phyloP scores from a whole-genome alignment of 2,888 invertebrate species.

The Argyresthia albistria region DNA sequence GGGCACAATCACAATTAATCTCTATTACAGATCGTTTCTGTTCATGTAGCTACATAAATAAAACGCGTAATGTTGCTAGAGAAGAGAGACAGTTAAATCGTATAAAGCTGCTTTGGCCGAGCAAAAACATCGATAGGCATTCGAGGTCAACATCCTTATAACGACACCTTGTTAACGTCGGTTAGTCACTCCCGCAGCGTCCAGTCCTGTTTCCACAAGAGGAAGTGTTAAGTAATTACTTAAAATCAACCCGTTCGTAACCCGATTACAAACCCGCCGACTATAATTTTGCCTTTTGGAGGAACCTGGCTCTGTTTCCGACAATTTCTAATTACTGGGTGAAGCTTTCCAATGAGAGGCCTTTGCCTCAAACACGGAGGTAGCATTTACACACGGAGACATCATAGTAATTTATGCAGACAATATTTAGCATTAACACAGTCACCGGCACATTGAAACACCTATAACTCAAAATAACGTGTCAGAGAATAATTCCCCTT shows the following conservation, averaged over 20 bases:
- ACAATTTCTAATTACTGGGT: neutral
- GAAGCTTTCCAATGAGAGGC: neutral
- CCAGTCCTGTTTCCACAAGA: conserved; percentile 25
- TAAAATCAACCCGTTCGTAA: conserved; percentile 31
- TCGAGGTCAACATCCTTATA: conserved; percentile 55
- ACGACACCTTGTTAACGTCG: conserved; percentile 62
- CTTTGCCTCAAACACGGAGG: neutral
- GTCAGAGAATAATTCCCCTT: conserved; percentile 16
- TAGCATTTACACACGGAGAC: neutral
- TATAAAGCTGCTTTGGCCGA: neutral
- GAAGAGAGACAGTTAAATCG: neutral
- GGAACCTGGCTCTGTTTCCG: conserved; percentile 23
- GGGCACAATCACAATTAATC: neutral
- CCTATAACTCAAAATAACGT: conserved; percentile 25
- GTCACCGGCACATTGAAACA: neutral
- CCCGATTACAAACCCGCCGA: conserved; percentile 25
- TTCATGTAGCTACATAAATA: neutral
- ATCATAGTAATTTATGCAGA: neutral
- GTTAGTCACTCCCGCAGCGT: conserved; percentile 43
- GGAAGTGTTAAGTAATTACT: conserved; percentile 62
- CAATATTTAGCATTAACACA: neutral
- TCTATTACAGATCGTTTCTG: neutral
- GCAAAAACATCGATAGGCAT: conserved; percentile 41
- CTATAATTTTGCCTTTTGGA: conserved; percentile 29
- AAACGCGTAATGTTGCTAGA: neutral